Evolutionary conservation across 2,113 vertebrate genomes (phyloP), one percentile per base, ranked within the genome.

Genomic region (Corythaeola cristata): DNA sequence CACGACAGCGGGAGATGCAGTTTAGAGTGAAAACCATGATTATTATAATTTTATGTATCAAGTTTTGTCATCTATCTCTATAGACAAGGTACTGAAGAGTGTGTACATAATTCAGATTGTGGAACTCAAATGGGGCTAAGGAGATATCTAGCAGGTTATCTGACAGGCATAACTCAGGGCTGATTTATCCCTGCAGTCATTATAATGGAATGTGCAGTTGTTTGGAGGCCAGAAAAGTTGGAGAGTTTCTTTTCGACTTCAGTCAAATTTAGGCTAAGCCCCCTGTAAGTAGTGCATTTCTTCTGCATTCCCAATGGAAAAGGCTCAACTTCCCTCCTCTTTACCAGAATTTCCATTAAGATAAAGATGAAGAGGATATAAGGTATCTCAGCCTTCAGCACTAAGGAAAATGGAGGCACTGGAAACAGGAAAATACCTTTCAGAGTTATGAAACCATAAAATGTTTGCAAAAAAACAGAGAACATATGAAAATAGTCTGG

Each of bases 151-250:
- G 52, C 3, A 4, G 41, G 69, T 94, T 95, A 95, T 95, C 94
- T 96, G 93, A 94, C 55, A 72, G 52, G 84, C 87, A 55, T 77
- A 91, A 91, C 78, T 89, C 47, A 12, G 82, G 49, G 64, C 85
- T 89, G 63, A 89, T 97, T 95, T 92, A 85, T 79, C 86, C 59
- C 71, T 78, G 53, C 62, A 69, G 89, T 89, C 86, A 91, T 92
- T 92, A 53, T 24, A 85, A 81, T 82, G 94, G 92, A 96, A 97
- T 92, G 94, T 79, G 47, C 69, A 85, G 77, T 97, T 85, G 62
- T 81, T 90, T 64, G 62, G 71, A 87, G 66, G 84, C 80, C 86
- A 91, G 76, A 37, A 66, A 85, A 87, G 45, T 47, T 3, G 1
- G 41, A 67, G 58, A 18, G 19, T 82, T 92, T 92, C 45, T 88